Evolutionary conservation across 2,797 vertebrate genomes (phyloP), one percentile per base, ranked within the genome.

Genomic region (Borostomias antarcticus): DNA sequence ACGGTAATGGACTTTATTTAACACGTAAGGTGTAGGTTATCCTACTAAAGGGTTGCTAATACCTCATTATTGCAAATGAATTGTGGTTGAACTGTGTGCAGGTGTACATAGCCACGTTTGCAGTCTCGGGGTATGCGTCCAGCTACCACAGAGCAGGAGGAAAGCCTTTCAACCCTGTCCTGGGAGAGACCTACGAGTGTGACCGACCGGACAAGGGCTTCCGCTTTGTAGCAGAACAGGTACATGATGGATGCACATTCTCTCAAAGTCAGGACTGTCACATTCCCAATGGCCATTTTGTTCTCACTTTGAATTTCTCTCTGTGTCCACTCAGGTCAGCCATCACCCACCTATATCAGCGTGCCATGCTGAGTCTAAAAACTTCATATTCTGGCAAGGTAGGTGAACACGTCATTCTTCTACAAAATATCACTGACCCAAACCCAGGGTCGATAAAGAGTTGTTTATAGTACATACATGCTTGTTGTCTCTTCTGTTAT

Each of bases 381-480:
- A 97, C 85, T 99, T 96, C 80, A 86, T 92, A 64, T 96, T 97
- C 86, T 98, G 96, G 94, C 98, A 99, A 97, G 97, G 98, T 99
- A 94, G 85, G 69, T 13, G 3, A 50, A 63, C 13, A 47, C 17
- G 40, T 15, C 64, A 11, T 30, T 8, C 3, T 32, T 43, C 48
- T n/a, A 25, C n/a, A 25, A 28, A 62, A 37, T 0, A 21, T 2
- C 19, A 65, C 52, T 5, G 28, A 43, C 23, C 33, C 13, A 0
- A 40, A 13, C 43, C 8, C 21, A 32, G 30, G 33, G 15, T 23
- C 63, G 17, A 23, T 4, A 50, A 10, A 0, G 7, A 6, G n/a
- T 47, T 47, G 13, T 3, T 65, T 21, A 9, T 53, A 23, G 61
- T 64, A 26, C 26, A 40, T 40, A 69, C 56, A 35, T 77, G 29